A percentile compares a stretch with the other conserved stretches of the same genome.
Conservation (phyloP, 2,113 vertebrate genomes). For the Clarias macrocephalus region DNA sequence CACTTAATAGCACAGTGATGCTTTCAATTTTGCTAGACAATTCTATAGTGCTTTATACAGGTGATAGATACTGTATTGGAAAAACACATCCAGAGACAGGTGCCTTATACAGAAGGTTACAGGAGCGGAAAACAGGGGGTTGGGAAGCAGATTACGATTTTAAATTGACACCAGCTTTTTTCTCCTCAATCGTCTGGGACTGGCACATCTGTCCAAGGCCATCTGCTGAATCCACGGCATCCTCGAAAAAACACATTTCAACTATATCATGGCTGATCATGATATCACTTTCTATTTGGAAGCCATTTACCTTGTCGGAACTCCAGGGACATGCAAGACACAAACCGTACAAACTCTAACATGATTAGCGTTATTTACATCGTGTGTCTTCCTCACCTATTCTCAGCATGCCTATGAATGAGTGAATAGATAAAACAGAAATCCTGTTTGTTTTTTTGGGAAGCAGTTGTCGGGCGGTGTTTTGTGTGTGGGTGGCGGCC, state of each 20-base stretch:
- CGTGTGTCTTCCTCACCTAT: not conserved
- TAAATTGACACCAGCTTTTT: slow-evolving; percentile 38
- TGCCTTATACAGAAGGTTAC: slow-evolving; percentile 36
- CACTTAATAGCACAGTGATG: not conserved
- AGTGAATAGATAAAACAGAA: not conserved
- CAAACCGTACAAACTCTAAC: not conserved
- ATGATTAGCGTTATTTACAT: slow-evolving; percentile 9
- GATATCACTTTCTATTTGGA: slow-evolving; percentile 47
- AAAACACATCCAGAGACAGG: slow-evolving; percentile 18
- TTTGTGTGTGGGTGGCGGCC: too few relatives aligned
- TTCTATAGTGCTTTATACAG: slow-evolving; percentile 14
- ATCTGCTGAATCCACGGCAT: slow-evolving; percentile 36
- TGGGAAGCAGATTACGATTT: slow-evolving; percentile 37
- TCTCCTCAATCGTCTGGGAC: slow-evolving; percentile 30
- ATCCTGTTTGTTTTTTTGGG: too few relatives aligned
- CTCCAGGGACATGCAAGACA: slow-evolving; percentile 21
- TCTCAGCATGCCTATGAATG: not conserved
- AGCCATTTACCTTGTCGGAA: slow-evolving; percentile 43
- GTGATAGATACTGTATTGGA: slow-evolving; percentile 5
- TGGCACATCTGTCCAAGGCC: slow-evolving; percentile 16
- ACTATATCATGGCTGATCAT: slow-evolving; percentile 35
- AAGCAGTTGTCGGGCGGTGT: too few relatives aligned
- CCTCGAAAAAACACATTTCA: slow-evolving; percentile 40
- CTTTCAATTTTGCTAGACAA: not conserved
- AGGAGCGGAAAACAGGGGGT: not conserved